Base-by-base conservation (phyloP, 2,797 vertebrate genomes). In the Momotus momota region DNA sequence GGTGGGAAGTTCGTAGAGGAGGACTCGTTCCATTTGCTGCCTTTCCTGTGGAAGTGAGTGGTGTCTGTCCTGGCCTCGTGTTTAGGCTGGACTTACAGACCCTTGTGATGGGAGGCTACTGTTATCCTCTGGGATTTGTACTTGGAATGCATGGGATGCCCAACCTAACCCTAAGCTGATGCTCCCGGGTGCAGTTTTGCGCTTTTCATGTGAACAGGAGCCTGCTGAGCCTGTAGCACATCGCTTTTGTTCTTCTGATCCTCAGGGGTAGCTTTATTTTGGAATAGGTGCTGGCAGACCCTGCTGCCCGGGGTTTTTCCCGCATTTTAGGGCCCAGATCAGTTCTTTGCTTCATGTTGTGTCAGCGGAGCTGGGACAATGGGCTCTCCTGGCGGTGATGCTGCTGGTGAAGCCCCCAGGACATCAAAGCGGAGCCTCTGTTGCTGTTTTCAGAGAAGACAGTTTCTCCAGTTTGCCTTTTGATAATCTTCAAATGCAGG, bases 381-480 rank as follows among this genome's bases (percentile, higher is more conserved):
- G 62, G 22, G 0, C 61, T 20, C 81, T 90, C 40, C 75, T 1
- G 48, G 66, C 9, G 92, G 62, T 0, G 10, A 6, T 14, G 81
- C 77, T 55, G 93, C 51, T 0, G 0, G 27, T 29, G 64, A 27
- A 64, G 79, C 74, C 91, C 83, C 57, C 45, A 1, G 74, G 55
- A 87, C 85, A 91, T 95, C 82, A 95, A 87, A 93, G 69, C 6
- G 0, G 8, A 15, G 85, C 75, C 82, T 51, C 65, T 49, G 74
- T 15, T 26, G 79, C 79, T 29, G 35, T 49, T 49, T 52, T 26
- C 22, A 40, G 81, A 67, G 81, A 7, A 88, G 60, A 9, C 48
- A 6, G 43, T 75, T 90, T 64, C 73, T 94, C 90, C 85, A 49
- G 66, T 93, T 96, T 71, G 86, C 91, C 92, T 95, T 95, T 88